Evolutionary conservation across 1,140 invertebrate genomes (phyloP).

Genomic region (Macrobrachium nipponense): DNA sequence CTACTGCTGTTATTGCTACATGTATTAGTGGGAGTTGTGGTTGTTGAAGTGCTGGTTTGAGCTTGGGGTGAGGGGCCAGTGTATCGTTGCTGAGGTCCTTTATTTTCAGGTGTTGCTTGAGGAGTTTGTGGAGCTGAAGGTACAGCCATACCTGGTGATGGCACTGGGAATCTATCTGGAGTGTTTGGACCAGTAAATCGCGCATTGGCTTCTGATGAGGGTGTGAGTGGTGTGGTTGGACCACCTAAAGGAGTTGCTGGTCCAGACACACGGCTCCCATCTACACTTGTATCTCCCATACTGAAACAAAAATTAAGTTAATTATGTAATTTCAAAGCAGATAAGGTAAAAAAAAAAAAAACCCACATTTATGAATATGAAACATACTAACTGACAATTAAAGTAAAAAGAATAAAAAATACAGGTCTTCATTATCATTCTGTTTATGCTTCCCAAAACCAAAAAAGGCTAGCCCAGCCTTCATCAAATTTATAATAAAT

Average conservation of each 20-base stretch:
- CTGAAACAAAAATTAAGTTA: conserved; percentile 17
- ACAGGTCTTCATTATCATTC: too few relatives aligned
- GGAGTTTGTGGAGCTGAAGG: conserved; percentile 54
- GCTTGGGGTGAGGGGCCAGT: conserved; percentile 46
- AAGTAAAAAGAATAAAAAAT: too few relatives aligned
- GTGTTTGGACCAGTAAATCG: conserved; percentile 63
- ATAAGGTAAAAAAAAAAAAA: too few relatives aligned
- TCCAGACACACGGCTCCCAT: conserved; percentile 52
- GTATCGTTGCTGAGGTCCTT: conserved; percentile 50
- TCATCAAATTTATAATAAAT: too few relatives aligned
- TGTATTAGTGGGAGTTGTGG: conserved; percentile 41
- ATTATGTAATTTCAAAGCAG: too few relatives aligned
- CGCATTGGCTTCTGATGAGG: conserved; percentile 48
- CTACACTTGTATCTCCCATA: conserved; percentile 40
- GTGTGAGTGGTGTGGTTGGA: conserved; percentile 60
- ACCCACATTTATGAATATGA: too few relatives aligned
- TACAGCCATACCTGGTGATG: conserved; percentile 53
- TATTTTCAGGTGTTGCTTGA: conserved; percentile 52
- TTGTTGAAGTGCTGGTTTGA: conserved; percentile 7
- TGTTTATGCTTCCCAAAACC: too few relatives aligned
- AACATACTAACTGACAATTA: too few relatives aligned
- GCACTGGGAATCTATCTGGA: conserved; percentile 59
- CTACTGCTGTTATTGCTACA: conserved; percentile 40
- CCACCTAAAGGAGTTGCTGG: conserved; percentile 62
- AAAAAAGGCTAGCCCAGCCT: too few relatives aligned